Conservation (phyloP, 2,888 invertebrate species). For the Alloscopus bannaensis region DNA sequence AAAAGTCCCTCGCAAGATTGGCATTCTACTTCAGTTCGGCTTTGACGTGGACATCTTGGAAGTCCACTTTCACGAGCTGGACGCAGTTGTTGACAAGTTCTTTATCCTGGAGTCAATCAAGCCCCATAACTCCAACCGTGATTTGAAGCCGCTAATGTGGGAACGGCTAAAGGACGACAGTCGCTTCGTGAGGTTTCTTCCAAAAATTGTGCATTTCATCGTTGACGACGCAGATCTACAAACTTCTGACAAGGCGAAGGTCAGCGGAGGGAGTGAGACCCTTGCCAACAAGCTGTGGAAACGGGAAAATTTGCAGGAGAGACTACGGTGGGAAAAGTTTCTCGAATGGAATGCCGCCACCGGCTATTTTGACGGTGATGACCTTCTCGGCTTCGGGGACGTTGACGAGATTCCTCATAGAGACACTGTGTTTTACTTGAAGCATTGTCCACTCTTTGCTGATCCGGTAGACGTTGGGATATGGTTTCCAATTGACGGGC, state of each 20-base stretch:
- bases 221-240: no score
- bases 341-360: neutral
- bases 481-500: conserved; percentile 39
- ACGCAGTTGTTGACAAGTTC: conserved; percentile 58
- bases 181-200: conserved; percentile 45
- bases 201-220: conserved; percentile 56
- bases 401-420: neutral
- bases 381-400: neutral
- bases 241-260: neutral
- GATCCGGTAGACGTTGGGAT: conserved; percentile 41
- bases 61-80: conserved; percentile 59
- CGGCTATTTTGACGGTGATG: neutral
- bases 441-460: neutral
- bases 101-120: conserved; percentile 54
- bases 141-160: conserved; percentile 60
- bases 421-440: neutral
- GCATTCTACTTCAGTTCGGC: conserved; percentile 47
- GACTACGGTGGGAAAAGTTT: neutral
- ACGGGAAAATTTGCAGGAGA: neutral
- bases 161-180: conserved; percentile 43
- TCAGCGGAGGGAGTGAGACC: neutral
- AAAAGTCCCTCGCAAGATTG: conserved; percentile 26
- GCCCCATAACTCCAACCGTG: conserved; percentile 1
- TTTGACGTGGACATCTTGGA: conserved; percentile 63
- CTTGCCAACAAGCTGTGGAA: no score